A percentile compares a stretch with the other conserved stretches of the same genome.
phyloP scores from a whole-genome alignment of 2,888 invertebrate species.

The Parelbella ahira region DNA sequence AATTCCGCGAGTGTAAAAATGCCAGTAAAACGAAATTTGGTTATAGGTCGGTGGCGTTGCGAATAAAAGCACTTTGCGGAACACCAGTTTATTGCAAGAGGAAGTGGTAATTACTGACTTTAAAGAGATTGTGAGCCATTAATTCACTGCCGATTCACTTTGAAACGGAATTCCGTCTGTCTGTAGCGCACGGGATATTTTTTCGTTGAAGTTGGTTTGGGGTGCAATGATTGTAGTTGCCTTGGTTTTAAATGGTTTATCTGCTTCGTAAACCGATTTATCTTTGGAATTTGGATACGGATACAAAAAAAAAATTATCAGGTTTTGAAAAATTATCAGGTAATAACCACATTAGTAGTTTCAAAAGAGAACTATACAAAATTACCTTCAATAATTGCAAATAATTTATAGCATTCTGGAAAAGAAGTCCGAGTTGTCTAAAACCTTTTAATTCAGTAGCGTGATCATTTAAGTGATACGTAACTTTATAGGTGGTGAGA shows the following conservation, averaged over 20 bases:
- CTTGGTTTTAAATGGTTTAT: conserved; percentile 1
- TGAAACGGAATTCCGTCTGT: conserved; percentile 16
- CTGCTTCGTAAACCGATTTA: not conserved
- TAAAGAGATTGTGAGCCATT: conserved; percentile 24
- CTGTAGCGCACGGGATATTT: conserved; percentile 13
- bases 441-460: no score
- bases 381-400: no score
- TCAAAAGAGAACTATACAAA: no score
- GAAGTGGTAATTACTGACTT: conserved; percentile 25
- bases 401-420: no score
- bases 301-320: no score
- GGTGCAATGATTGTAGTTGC: conserved; percentile 6
- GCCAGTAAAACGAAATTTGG: conserved; percentile 19
- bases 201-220: conserved; percentile 4
- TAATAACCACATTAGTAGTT: no score
- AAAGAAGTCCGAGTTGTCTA: no score
- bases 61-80: conserved; percentile 22
- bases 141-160: conserved; percentile 19
- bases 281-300: no score
- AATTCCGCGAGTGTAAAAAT: conserved; percentile 10
- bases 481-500: no score
- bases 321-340: no score
- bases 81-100: conserved; percentile 24
- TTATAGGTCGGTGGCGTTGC: conserved; percentile 21
- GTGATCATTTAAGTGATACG: no score